Evolutionary conservation across 23 tunicate species (phyloP), one percentile per base, ranked within the genome.

Genomic region (Phallusia fumigata): DNA sequence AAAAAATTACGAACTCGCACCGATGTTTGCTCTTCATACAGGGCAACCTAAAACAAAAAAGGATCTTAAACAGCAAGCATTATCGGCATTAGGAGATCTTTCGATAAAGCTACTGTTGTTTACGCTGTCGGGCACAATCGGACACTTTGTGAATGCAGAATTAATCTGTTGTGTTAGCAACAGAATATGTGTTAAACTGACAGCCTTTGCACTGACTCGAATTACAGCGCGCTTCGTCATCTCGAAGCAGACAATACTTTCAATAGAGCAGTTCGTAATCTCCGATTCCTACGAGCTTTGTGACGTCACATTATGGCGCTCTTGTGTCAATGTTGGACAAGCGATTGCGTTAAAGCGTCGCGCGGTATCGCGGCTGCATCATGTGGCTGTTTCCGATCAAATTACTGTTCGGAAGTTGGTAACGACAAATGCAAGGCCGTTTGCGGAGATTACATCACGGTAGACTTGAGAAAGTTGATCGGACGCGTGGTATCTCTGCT

Each of bases 401-500:
- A 58, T 58, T 58, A 58, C 69, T 1, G 13, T 58, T 58, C 69
- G 69, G 69, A 58, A 58, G 69, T 58, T 16, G 28, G 69, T 58
- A 58, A 58, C 28, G 69, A 58, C 69, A 58, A 8, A 58, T 22
- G 69, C 69, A 24, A 11, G 69, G 47, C 28, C 69, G 69, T 58
- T 58, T 58, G 69, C 69, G 69, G 26, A 58, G 69, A 58, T 58
- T 58, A 58, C 69, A 58, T 58, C 69, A 58, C 69, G 5, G 28
- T 21, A 24, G 69, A 58, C 69, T 13, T 58, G 28, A 58, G 47
- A 58, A 58, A 21, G 69, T 58, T n/a, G n/a, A n/a, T n/a, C 28
- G 28, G 28, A 13, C 16, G 26, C 28, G 28, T 21, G 28, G 26
- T 21, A 58, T 24, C 69, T 58, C 3, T 24, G 69, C 28, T 24